These are phyloP conservation scores for Cheilosia variabilis DNA, from an alignment of 2,888 invertebrate genomes.

Conservation along the genomic window DNA sequence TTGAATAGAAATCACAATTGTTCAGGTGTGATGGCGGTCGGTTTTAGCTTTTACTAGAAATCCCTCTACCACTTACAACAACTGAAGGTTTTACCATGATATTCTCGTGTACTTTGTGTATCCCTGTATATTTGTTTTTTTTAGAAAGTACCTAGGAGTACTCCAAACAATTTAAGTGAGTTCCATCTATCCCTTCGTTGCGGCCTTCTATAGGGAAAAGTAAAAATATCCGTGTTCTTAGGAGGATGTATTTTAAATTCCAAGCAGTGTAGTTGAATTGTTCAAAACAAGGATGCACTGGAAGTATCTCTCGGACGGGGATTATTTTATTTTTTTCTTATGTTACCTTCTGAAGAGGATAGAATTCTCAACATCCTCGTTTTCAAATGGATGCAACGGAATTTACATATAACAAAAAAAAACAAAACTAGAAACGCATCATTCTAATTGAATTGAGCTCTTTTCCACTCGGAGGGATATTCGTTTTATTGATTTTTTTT, in stretches of 20 bases:
- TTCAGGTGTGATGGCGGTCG: slow-evolving; percentile 19
- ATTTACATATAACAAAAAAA: slow-evolving; percentile 33
- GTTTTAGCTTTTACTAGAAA: slow-evolving; percentile 24
- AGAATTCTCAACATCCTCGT: slow-evolving; percentile 34
- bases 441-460: slow-evolving; percentile 58
- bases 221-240: slow-evolving; percentile 33
- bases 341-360: slow-evolving; percentile 17
- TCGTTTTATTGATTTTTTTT: slow-evolving; percentile 42
- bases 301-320: slow-evolving; percentile 54
- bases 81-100: slow-evolving; percentile 26
- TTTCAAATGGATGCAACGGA: slow-evolving; percentile 56
- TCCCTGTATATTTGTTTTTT: slow-evolving; percentile 28
- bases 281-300: slow-evolving; percentile 57
- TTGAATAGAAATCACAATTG: slow-evolving; percentile 57
- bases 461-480: not conserved
- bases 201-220: slow-evolving; percentile 1
- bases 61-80: slow-evolving; percentile 24
- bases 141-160: slow-evolving; percentile 58
- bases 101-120: not conserved
- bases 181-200: slow-evolving; percentile 28
- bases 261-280: slow-evolving; percentile 22
- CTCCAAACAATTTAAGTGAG: slow-evolving; percentile 65
- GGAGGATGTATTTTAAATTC: slow-evolving; percentile 47
- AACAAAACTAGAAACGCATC: slow-evolving; percentile 18
- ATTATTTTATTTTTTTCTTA: slow-evolving; percentile 37